Evolutionary conservation across 2,797 vertebrate species (phyloP), one percentile per base, ranked within the genome.

Genomic region (Xenopus petersii): DNA sequence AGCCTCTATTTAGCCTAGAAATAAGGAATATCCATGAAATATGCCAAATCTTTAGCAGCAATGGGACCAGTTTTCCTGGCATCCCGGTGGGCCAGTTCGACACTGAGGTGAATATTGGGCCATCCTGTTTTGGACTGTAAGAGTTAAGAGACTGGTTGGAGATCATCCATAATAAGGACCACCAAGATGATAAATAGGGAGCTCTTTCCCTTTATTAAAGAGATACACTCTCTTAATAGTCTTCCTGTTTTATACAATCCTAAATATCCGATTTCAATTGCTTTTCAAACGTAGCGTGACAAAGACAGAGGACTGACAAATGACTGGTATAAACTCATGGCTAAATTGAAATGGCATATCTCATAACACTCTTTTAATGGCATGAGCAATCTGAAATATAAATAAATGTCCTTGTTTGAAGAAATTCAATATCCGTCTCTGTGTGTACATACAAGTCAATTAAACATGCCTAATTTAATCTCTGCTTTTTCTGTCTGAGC

Each of bases 381-480:
- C 76, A 79, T 74, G 76, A 73, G 76, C 76, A 79, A 79, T 79
- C 76, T 74, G 66, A 79, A 79, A 73, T 79, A 79, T 74, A 79
- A 79, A 79, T 79, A 79, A 79, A 79, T 79, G 76, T 61, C 67
- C 76, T 75, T 79, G 76, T 79, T 79, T 79, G 76, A 79, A 79
- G 76, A 79, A 79, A 79, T 65, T 74, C 76, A 79, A 79, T 79
- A 79, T 79, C 76, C 76, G 71, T 61, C 66, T 74, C 58, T 79
- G 42, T 79, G 76, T 79, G 76, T 79, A 79, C 71, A 74, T 62
- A 79, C 71, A 79, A 67, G 76, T 61, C 76, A 79, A 79, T 79
- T 79, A 79, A 79, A 79, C 76, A 79, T 79, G 76, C 76, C 71
- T 74, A 79, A 79, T 79, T 79, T 79, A 79, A 79, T 79, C 76